phyloP scores from a whole-genome alignment of 2,113 vertebrate species.

The Dipodomys stephensi region DNA sequence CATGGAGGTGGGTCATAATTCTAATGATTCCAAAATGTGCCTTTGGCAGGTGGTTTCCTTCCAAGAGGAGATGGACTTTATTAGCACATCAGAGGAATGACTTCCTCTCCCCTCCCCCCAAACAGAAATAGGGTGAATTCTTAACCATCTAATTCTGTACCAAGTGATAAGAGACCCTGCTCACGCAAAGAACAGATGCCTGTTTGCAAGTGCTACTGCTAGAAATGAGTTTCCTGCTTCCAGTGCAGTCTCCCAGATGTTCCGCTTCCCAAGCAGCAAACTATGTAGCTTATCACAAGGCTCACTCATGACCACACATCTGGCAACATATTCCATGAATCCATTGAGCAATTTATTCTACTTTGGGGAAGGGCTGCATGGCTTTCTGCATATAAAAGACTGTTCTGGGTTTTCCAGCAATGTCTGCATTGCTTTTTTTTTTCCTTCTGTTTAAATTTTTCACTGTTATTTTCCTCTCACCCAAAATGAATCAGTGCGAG shows the following conservation, averaged over 20 bases:
- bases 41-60: neutral
- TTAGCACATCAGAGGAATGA: neutral
- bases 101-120: neutral
- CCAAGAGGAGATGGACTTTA: neutral
- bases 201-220: neutral
- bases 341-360: too few species aligned
- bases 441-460: neutral
- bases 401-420: neutral
- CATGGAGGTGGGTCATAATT: neutral
- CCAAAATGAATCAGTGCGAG: neutral
- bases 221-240: neutral
- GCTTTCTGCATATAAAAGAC: neutral
- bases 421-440: neutral
- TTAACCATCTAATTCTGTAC: neutral
- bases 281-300: neutral
- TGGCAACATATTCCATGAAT: neutral
- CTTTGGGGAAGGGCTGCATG: neutral
- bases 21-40: neutral
- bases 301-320: neutral
- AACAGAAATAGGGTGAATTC: neutral
- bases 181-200: slow-evolving; percentile 13
- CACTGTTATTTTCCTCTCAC: neutral
- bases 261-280: neutral
- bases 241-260: neutral
- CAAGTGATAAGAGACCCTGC: neutral